Evolutionary conservation across 2,888 invertebrate species (phyloP).

Genomic region (Drosophila vallismaia): DNA sequence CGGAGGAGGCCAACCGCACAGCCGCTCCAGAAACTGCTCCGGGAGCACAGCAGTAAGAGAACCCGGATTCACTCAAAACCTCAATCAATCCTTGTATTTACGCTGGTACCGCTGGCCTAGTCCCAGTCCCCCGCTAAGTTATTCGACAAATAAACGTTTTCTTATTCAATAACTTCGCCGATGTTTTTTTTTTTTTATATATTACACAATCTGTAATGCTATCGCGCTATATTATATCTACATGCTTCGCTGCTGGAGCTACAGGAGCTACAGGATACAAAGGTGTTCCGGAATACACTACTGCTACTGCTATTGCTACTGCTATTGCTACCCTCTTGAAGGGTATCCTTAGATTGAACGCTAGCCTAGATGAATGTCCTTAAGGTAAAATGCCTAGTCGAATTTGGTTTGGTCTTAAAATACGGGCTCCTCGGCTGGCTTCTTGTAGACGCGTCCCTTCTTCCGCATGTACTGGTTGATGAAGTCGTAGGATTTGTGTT

Average conservation of each 20-base stretch:
- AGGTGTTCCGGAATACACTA: too few species aligned
- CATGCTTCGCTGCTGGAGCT: not conserved
- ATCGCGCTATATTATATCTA: constrained; percentile 1
- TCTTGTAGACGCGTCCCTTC: constrained; percentile 88
- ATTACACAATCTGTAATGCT: not conserved
- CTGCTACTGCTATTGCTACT: too few species aligned
- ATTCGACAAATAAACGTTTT: constrained; percentile 32
- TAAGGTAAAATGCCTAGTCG: not conserved
- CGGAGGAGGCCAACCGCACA: constrained; percentile 86
- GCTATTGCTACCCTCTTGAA: too few species aligned
- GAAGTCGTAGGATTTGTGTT: constrained; percentile 97
- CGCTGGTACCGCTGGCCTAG: constrained; percentile 10
- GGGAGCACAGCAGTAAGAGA: too few species aligned
- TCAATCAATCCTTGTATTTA: constrained; percentile 17
- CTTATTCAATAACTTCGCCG: constrained; percentile 6
- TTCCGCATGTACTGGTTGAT: constrained; percentile 98
- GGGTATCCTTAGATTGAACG: not conserved
- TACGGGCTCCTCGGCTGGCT: constrained; percentile 48
- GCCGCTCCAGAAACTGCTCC: constrained; percentile 49
- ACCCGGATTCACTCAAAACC: not conserved
- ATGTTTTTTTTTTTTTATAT: too few species aligned
- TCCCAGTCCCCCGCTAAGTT: constrained; percentile 22
- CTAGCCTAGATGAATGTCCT: not conserved
- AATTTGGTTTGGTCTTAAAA: constrained; percentile 5
- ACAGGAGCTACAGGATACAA: too few species aligned